A percentile compares a stretch with the other conserved stretches of the same genome.
phyloP scores from a whole-genome alignment of 2,113 vertebrate species.

The Rhipidura dahli region DNA sequence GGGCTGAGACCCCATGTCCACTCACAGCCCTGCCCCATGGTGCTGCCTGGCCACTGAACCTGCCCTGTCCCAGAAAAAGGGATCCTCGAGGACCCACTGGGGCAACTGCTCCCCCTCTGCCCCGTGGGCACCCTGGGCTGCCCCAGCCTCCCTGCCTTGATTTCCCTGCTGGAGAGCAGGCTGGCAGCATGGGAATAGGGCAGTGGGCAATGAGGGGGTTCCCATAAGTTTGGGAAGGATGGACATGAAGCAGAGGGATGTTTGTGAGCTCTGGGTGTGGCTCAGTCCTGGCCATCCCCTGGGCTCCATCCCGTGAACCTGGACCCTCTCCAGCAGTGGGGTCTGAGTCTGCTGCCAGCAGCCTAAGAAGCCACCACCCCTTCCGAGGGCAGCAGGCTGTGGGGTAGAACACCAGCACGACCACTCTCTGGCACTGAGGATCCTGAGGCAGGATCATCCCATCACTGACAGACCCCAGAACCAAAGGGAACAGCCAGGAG shows the following conservation, averaged over 20 bases:
- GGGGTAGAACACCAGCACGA: background rate
- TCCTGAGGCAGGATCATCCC: background rate
- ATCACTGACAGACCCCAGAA: background rate
- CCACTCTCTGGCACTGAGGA: background rate
- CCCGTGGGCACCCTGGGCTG: background rate
- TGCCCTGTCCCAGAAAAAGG: background rate
- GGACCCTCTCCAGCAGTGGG: fast-evolving
- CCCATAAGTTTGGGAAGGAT: background rate
- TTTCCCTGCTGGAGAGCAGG: background rate
- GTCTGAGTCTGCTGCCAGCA: background rate
- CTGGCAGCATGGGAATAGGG: background rate
- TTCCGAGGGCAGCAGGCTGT: background rate
- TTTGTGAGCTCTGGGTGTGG: background rate
- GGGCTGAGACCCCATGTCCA: fast-evolving
- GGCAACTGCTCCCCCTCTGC: background rate
- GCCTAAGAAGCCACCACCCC: background rate
- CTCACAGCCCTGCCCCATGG: fast-evolving
- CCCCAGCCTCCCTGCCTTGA: background rate
- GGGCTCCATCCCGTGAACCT: background rate
- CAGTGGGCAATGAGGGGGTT: fast-evolving
- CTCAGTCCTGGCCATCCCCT: background rate
- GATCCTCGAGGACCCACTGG: fast-evolving
- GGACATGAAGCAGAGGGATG: background rate
- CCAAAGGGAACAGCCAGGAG: background rate
- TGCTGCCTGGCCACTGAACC: background rate